These are phyloP conservation scores for Pharmacophagus antenor DNA, from an alignment of 2,888 invertebrate genomes.

Conservation along the genomic window DNA sequence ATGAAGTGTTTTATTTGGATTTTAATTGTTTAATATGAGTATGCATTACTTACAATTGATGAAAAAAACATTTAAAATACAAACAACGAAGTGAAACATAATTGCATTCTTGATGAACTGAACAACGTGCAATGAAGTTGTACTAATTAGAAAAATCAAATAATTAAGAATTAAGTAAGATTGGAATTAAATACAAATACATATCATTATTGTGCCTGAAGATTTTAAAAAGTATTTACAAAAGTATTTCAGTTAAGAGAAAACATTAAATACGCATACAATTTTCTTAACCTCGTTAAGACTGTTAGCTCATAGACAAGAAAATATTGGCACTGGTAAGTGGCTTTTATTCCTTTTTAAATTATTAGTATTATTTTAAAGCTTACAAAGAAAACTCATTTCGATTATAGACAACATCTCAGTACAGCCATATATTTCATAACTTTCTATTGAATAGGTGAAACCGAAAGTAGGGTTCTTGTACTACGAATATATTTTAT, in stretches of 20 bases:
- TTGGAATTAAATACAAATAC: constrained; percentile 48
- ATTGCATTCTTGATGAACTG: constrained; percentile 21
- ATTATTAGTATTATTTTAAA: background rate
- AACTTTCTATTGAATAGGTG: background rate
- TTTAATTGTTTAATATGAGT: constrained; percentile 43
- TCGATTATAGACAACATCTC: background rate
- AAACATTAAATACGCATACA: background rate
- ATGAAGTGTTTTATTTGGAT: constrained; percentile 44
- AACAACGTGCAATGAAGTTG: constrained; percentile 34
- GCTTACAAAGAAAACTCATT: background rate
- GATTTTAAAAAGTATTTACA: constrained; percentile 44
- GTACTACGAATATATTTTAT: background rate
- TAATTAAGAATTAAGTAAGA: constrained; percentile 49
- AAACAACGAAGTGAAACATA: constrained; percentile 31
- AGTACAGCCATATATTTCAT: background rate
- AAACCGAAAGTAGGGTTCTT: background rate
- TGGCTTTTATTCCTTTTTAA: background rate
- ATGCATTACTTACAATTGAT: constrained; percentile 39
- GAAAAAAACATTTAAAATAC: constrained; percentile 27
- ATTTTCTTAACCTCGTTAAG: constrained; percentile 13
- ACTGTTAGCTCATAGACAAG: constrained; percentile 11
- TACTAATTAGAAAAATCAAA: constrained; percentile 36
- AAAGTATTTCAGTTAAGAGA: constrained; percentile 34
- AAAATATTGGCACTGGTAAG: constrained; percentile 10
- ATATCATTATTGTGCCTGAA: constrained; percentile 78